phyloP scores from a whole-genome alignment of 2,888 invertebrate genomes.

The Mythimna albipuncta region DNA sequence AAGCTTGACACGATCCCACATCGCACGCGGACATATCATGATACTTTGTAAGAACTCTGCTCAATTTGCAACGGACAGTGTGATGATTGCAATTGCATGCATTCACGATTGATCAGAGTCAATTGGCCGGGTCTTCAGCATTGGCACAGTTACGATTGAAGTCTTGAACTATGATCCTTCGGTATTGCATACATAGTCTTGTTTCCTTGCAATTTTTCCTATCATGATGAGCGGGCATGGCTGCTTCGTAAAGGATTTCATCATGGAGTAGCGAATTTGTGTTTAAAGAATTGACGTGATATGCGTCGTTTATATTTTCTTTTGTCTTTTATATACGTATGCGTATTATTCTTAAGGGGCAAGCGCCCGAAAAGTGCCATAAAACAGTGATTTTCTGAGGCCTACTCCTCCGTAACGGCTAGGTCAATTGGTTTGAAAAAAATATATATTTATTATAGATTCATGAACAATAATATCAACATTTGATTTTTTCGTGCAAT shows the following conservation, averaged over 20 bases:
- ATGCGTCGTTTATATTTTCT: too few relatives aligned
- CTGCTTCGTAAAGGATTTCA: conserved; percentile 7
- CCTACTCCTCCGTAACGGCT: too few relatives aligned
- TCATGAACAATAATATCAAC: too few relatives aligned
- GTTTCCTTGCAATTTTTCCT: conserved; percentile 11
- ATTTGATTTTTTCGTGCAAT: too few relatives aligned
- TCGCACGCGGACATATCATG: conserved; percentile 19
- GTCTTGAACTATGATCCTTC: conserved; percentile 28
- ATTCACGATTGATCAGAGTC: conserved; percentile 51
- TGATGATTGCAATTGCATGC: conserved; percentile 51
- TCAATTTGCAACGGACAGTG: conserved; percentile 44
- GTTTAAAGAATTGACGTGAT: neutral
- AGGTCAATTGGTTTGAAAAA: too few relatives aligned
- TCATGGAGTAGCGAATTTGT: neutral
- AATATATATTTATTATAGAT: too few relatives aligned
- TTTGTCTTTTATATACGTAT: too few relatives aligned
- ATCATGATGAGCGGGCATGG: neutral
- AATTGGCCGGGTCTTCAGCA: conserved; percentile 40
- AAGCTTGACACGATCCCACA: conserved; percentile 4
- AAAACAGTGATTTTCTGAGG: too few relatives aligned
- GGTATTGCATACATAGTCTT: conserved; percentile 5
- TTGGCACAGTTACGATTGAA: conserved; percentile 35
- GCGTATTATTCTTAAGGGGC: too few relatives aligned
- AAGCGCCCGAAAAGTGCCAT: too few relatives aligned
- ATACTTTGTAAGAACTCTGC: conserved; percentile 28